Evolutionary conservation across 1,140 invertebrate species (phyloP), one percentile per base, ranked within the genome.

Genomic region (Drosophila pallidifrons): DNA sequence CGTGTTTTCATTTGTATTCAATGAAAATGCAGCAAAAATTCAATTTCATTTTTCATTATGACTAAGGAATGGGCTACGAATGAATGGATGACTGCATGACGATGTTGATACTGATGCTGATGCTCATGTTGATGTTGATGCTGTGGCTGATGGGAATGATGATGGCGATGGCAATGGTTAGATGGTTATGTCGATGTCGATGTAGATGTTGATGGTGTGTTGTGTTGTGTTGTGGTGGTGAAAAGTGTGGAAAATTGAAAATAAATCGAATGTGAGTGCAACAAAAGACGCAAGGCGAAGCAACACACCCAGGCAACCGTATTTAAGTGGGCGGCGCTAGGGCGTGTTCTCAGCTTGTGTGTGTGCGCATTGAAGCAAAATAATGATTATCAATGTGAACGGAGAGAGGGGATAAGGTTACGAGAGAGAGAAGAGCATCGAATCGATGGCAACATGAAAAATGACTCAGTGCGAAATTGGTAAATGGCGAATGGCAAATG

Each of bases 11-110:
- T 59, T 52, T 68, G 57, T 69, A 61, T 61, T 61, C 70, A 52
- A 60, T 69, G 78, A 72, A 70, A 71, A 67, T 61, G 75, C 79
- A 82, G 76, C 67, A 87, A 81, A 90, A 89, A 91, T 88, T 88
- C 82, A 91, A 91, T 91, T 91, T 88, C 79, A 88, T 91, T 91
- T 91, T 91, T 87, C 88, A 91, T 85, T 91, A 85, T 85, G 81
- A 79, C 68, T 77, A 72, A 82, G 83, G 70, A 79, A 55, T 55
- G 65, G 38, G 59, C 11, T 15, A 49, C 45, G 58, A 45, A 63
- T 67, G 57, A 45, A 57, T 73, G 57, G 45, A 64, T 58, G 59
- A 55, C 49, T 52, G 49, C 41, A 71, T 59, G 60, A 49, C 38
- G 52, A 75, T 71, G 63, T 38, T 54, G 60, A 46, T 69, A 51